Evolutionary conservation across 1,140 invertebrate species (phyloP).

Genomic region (Drosophila subobscura): DNA sequence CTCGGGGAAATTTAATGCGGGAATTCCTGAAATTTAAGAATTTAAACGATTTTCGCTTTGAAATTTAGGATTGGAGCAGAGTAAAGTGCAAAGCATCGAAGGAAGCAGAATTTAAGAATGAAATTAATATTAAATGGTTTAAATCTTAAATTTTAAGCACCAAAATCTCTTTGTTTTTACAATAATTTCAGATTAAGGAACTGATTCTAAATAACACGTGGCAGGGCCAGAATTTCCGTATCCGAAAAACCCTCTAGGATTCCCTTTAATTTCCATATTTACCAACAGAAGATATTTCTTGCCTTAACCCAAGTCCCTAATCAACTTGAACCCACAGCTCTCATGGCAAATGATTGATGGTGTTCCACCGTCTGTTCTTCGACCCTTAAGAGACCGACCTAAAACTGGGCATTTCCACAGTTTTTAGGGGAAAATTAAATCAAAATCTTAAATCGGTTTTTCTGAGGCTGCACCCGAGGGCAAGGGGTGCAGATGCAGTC

Average conservation of each 20-base stretch:
- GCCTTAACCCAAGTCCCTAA: background rate
- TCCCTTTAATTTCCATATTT: constrained; percentile 32
- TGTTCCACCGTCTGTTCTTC: too few relatives aligned
- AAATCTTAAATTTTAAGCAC: too few relatives aligned
- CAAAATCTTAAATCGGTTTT: constrained; percentile 64
- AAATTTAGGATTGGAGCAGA: background rate
- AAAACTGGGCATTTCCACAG: too few relatives aligned
- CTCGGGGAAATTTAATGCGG: constrained; percentile 26
- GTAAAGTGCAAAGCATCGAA: too few relatives aligned
- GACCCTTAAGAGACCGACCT: too few relatives aligned
- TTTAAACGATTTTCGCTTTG: background rate
- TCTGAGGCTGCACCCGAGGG: constrained; percentile 22
- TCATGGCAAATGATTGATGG: constrained; percentile 33
- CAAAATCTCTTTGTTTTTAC: too few relatives aligned
- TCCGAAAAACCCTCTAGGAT: background rate
- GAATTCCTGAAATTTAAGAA: constrained; percentile 4
- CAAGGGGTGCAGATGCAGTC: too few relatives aligned
- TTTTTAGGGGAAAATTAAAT: constrained; percentile 56
- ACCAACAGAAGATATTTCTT: constrained; percentile 13
- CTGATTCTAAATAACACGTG: too few relatives aligned
- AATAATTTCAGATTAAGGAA: too few relatives aligned
- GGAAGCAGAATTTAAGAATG: too few relatives aligned
- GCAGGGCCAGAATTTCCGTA: background rate
- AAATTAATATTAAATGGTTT: too few relatives aligned
- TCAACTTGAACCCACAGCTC: constrained; percentile 35